phyloP scores from a whole-genome alignment of 2,113 vertebrate genomes.

The Myotis davidii region DNA sequence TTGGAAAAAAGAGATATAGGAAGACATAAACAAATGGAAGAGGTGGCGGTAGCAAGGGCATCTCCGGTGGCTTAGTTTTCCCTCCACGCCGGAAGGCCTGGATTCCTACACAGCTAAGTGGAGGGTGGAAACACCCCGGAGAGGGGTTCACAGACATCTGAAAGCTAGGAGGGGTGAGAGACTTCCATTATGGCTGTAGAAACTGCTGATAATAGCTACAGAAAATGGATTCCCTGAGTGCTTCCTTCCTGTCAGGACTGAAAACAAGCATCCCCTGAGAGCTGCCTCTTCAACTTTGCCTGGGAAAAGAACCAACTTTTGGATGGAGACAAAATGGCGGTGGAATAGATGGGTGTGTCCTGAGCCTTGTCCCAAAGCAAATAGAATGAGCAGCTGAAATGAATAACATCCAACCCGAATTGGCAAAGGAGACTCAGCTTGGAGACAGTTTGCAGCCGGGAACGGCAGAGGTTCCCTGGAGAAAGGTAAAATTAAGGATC shows the following conservation, averaged over 20 bases:
- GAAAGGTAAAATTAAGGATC: too few species aligned
- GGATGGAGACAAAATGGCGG: too few species aligned
- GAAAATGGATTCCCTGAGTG: not conserved
- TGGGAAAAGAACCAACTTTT: too few species aligned
- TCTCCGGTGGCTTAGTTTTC: not conserved
- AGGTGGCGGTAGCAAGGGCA: not conserved
- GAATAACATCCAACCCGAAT: too few species aligned
- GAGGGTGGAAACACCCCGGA: not conserved
- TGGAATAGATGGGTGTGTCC: too few species aligned
- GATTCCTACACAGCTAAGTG: fast-evolving
- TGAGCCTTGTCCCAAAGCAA: too few species aligned
- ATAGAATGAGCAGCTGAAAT: too few species aligned
- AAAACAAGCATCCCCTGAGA: not conserved
- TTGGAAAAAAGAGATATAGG: too few species aligned
- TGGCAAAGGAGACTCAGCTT: too few species aligned
- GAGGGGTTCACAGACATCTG: not conserved
- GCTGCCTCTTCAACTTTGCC: not conserved
- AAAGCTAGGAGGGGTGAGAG: not conserved
- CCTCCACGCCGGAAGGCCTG: fast-evolving
- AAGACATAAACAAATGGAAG: too few species aligned
- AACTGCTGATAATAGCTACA: not conserved
- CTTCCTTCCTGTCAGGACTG: not conserved
- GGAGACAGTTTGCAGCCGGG: too few species aligned
- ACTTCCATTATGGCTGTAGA: not conserved
- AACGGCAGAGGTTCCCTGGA: too few species aligned